These are phyloP conservation scores for Crotalus tigris DNA, from an alignment of 2,113 vertebrate species.

Conservation along the genomic window DNA sequence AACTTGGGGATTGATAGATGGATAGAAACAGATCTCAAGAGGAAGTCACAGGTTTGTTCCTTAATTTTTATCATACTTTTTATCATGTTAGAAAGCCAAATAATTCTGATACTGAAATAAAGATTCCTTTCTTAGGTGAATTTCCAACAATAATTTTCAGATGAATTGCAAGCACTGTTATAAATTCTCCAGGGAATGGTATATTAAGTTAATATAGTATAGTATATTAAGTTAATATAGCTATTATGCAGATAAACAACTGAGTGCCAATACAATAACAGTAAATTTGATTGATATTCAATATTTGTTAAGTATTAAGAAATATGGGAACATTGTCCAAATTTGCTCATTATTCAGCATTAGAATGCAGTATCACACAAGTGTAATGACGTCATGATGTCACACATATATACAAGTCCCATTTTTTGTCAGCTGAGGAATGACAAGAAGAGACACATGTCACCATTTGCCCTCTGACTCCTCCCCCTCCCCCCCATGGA, in stretches of 20 bases:
- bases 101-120: constrained; percentile 23
- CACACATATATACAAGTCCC: not conserved
- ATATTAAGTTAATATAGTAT: not conserved
- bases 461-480: not conserved
- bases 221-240: not conserved
- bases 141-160: not conserved
- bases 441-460: not conserved
- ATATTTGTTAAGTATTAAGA: not conserved
- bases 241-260: not conserved
- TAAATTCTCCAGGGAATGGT: constrained; percentile 14
- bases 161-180: not conserved
- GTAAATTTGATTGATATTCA: not conserved
- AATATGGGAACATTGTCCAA: not conserved
- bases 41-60: constrained; percentile 47
- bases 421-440: not conserved
- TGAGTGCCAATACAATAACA: not conserved
- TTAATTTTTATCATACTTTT: constrained; percentile 61
- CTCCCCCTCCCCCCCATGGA: not conserved
- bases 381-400: not conserved
- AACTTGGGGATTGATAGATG: not conserved
- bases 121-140: constrained; percentile 20
- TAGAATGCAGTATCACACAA: not conserved
- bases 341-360: not conserved
- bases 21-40: constrained; percentile 51
- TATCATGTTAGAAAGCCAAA: constrained; percentile 52